These are phyloP conservation scores for Pocillopora damicornis DNA, from an alignment of 64 coral and sea anemone genomes.

Conservation along the genomic window DNA sequence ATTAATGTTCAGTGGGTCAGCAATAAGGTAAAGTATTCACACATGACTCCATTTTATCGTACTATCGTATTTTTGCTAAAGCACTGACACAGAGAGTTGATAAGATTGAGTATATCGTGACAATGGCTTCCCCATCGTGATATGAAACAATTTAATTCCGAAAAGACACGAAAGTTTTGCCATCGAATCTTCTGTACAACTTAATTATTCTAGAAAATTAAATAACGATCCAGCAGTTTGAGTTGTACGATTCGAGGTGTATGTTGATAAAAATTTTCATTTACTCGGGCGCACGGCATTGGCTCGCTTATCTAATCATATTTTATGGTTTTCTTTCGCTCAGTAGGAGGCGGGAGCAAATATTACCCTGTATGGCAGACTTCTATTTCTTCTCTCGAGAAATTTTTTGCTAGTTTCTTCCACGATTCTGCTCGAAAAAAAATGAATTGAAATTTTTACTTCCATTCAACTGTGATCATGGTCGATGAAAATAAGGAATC, in stretches of 20 bases:
- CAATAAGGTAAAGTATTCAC: background rate
- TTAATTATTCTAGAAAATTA: conserved; percentile 33
- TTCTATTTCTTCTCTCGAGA: background rate
- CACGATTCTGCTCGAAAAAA: background rate
- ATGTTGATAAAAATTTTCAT: conserved; percentile 19
- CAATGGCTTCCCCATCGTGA: background rate
- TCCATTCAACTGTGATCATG: too few species aligned
- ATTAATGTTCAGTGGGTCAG: conserved; percentile 11
- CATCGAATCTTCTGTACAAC: background rate
- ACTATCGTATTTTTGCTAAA: too few species aligned
- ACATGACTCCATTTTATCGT: background rate
- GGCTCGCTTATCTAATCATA: conserved; percentile 8
- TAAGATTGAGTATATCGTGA: background rate
- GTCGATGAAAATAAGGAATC: too few species aligned
- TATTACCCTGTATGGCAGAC: background rate
- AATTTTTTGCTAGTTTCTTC: background rate
- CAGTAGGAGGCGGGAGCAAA: background rate
- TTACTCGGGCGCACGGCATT: background rate
- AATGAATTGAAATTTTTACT: background rate
- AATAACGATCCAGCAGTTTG: conserved; percentile 35
- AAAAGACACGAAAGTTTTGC: background rate
- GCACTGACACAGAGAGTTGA: background rate
- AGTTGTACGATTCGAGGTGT: conserved; percentile 1
- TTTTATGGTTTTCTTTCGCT: conserved; percentile 5
- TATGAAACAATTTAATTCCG: background rate